phyloP scores from a whole-genome alignment of 2,113 vertebrate genomes.

The Caloenas nicobarica region DNA sequence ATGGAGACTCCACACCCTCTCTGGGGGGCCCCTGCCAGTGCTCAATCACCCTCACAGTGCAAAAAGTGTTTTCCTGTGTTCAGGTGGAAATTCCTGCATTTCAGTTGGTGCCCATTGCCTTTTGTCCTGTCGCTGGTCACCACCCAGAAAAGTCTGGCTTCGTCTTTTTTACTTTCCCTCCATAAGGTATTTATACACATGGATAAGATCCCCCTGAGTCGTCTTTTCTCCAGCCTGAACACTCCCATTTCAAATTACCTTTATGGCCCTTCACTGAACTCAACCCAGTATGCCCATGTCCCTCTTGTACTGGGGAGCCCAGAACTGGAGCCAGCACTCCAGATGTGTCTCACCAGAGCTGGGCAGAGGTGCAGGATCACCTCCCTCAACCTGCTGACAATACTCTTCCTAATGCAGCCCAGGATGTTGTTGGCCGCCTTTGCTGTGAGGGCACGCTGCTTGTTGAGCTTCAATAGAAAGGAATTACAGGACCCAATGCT shows the following conservation, averaged over 20 bases:
- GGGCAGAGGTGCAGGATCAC: not conserved
- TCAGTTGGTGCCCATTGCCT: not conserved
- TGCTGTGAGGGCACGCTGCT: not conserved
- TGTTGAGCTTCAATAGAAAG: not conserved
- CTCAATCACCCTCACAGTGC: not conserved
- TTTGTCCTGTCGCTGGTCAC: not conserved
- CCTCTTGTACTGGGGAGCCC: not conserved
- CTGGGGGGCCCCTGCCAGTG: not conserved
- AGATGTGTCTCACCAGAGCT: not conserved
- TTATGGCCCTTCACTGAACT: not conserved
- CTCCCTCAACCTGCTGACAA: fast-evolving
- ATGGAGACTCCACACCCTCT: not conserved
- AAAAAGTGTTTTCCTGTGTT: not conserved
- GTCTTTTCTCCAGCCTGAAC: not conserved
- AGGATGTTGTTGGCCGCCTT: not conserved
- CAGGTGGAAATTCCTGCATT: not conserved
- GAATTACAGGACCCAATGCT: not conserved
- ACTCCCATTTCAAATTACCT: not conserved
- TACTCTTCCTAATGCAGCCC: not conserved
- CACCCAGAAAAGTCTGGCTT: not conserved
- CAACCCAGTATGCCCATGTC: no score
- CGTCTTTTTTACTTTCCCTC: not conserved
- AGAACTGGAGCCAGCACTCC: not conserved
- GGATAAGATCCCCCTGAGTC: fast-evolving
- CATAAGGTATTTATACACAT: fast-evolving